Conservation (phyloP, 1,140 invertebrate species). For the Ceratina australensis region DNA sequence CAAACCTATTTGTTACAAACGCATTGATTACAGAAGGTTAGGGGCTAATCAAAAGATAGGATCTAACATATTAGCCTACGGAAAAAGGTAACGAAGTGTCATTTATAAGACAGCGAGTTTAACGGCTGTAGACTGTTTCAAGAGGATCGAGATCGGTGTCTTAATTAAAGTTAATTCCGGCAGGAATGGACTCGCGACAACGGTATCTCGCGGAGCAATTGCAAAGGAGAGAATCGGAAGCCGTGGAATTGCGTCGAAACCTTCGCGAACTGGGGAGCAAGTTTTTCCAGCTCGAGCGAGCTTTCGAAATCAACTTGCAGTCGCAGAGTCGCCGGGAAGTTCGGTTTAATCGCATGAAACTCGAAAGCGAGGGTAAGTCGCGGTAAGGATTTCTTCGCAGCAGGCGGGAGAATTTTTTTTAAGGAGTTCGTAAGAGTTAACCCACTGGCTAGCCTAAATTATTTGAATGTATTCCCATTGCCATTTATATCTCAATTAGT, state of each 20-base stretch:
- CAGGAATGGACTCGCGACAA: slow-evolving; percentile 14
- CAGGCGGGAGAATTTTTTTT: background rate
- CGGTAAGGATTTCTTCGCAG: background rate
- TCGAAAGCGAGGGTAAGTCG: slow-evolving; percentile 59
- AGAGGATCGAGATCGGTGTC: background rate
- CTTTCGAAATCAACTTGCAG: slow-evolving; percentile 69
- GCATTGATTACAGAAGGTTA: no score
- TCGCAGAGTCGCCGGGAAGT: slow-evolving; percentile 56
- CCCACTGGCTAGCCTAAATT: no score
- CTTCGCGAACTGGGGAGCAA: slow-evolving; percentile 62
- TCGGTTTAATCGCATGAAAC: slow-evolving; percentile 60
- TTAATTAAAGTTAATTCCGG: slow-evolving; percentile 58
- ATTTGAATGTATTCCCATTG: no score
- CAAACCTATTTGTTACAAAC: no score
- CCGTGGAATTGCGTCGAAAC: slow-evolving; percentile 54
- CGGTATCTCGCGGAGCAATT: slow-evolving; percentile 39
- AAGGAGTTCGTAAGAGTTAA: background rate
- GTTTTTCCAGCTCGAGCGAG: slow-evolving; percentile 63
- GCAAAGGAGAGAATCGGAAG: slow-evolving; percentile 51
- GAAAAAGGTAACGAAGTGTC: background rate
- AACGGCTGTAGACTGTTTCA: background rate
- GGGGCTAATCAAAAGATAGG: no score
- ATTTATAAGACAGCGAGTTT: background rate
- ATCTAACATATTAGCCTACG: background rate
- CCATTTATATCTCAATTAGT: no score